phyloP scores from a whole-genome alignment of 2,888 invertebrate genomes.

The Drosophila trichaetosa region DNA sequence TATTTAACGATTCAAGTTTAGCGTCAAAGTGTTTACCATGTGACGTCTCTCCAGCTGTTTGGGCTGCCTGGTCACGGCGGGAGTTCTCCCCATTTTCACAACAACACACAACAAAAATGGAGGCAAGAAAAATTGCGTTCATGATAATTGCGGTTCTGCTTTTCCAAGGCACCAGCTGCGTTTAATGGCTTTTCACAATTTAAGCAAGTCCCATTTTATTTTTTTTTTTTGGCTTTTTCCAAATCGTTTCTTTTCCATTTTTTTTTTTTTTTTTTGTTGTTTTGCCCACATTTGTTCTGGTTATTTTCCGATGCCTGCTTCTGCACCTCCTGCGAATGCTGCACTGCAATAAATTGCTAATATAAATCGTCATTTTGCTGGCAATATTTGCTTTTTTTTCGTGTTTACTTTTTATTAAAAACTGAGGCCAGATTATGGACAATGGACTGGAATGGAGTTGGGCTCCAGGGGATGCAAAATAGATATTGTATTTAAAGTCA shows the following conservation, averaged over 20 bases:
- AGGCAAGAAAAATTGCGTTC: slow-evolving; percentile 63
- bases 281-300: slow-evolving; percentile 8
- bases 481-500: background rate
- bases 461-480: background rate
- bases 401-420: slow-evolving; percentile 73
- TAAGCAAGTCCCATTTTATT: slow-evolving; percentile 73
- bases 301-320: slow-evolving; percentile 6
- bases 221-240: slow-evolving; percentile 54
- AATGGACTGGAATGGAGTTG: slow-evolving; percentile 25
- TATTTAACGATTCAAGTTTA: slow-evolving; percentile 75
- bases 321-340: slow-evolving; percentile 3
- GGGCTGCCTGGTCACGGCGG: background rate
- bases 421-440: slow-evolving; percentile 45
- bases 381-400: slow-evolving; percentile 40
- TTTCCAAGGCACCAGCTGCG: slow-evolving; percentile 68
- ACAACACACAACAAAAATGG: background rate
- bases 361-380: slow-evolving; percentile 55
- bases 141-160: slow-evolving; percentile 76
- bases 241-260: slow-evolving; percentile 51
- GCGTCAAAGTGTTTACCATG: slow-evolving; percentile 51
- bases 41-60: background rate
- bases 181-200: slow-evolving; percentile 79
- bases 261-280: slow-evolving; percentile 2
- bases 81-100: background rate
- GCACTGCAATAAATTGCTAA: slow-evolving; percentile 67